Base-by-base conservation (phyloP, 2,797 vertebrate species). In the Sarcoramphus papa region DNA sequence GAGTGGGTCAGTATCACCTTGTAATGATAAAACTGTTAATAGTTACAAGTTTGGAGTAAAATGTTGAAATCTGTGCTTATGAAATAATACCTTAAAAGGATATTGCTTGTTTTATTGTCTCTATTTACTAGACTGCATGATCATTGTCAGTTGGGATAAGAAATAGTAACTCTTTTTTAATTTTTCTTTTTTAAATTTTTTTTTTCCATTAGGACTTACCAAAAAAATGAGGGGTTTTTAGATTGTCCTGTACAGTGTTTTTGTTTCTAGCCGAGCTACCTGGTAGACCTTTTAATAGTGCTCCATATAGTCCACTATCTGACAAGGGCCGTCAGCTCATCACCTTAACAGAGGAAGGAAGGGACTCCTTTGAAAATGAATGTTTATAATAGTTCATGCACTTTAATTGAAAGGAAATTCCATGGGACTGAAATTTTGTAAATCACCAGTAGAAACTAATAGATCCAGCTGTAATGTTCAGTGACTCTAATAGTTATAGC, bases 221-320 rank as follows among this genome's bases (percentile, higher is more conserved):
- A 9, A 40, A 90, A 56, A 70, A 48, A 12, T 1, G 0, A 19
- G 30, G 4, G 6, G 0, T 6, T 3, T 82, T 84, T 51, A n/a
- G 27, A 10, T 82, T 43, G n/a, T 53, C 2, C 0, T 54, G 16
- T 25, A 4, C 7, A 7, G 5, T 43, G 12, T 45, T 82, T 76
- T 76, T 43, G 3, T 70, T 91, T 88, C 45, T 80, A 70, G 59
- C 25, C 16, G 43, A 57, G 17, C n/a, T 37, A 57, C 14, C 10
- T 57, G 7, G 2, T 43, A 45, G 17, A 14, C 57, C 14, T 88
- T 91, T 37, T 30, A 67, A 1, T 23, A 53, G 43, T 60, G 6
- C 20, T 89, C 76, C 12, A 0, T 77, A 1, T 35, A 62, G 40
- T 57, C 25, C 43, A 22, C 7, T 64, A 1, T 54, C 17, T 76